Percentiles rank a stretch among this genome's conserved stretches.
phyloP scores from a whole-genome alignment of 2,113 vertebrate genomes.

The Capreolus pygargus region DNA sequence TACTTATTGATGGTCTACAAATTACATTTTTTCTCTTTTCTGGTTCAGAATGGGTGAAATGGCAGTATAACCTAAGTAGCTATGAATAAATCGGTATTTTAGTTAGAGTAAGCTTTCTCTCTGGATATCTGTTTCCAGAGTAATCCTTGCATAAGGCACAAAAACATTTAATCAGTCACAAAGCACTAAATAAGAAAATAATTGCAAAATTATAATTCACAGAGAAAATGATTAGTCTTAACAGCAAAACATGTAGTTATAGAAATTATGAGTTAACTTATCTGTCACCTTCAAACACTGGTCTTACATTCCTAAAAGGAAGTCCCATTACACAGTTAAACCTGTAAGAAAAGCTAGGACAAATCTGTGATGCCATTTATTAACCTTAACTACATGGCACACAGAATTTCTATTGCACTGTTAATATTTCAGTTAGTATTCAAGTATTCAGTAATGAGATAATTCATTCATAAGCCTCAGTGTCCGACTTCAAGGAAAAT shows the following conservation, averaged over 20 bases:
- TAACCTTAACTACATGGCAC: not conserved
- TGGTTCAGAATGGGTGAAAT: not conserved
- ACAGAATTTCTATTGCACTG: not conserved
- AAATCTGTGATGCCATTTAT: not conserved
- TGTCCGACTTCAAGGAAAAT: not conserved
- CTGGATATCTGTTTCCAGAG: not conserved
- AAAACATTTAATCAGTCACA: slow-evolving; percentile 45
- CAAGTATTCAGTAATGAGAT: not conserved
- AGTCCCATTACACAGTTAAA: not conserved
- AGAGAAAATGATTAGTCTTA: slow-evolving; percentile 21
- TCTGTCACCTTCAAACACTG: not conserved
- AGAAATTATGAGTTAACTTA: slow-evolving; percentile 37
- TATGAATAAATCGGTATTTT: not conserved
- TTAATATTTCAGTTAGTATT: slow-evolving; percentile 15
- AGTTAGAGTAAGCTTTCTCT: not conserved
- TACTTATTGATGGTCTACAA: not conserved
- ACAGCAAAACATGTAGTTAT: not conserved
- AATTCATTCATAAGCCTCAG: not conserved
- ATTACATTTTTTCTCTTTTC: not conserved
- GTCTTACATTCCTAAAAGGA: slow-evolving; percentile 30
- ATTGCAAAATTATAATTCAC: slow-evolving; percentile 35
- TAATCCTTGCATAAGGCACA: slow-evolving; percentile 8
- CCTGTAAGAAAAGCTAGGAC: not conserved
- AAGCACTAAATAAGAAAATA: slow-evolving; percentile 51
- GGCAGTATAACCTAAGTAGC: not conserved